phyloP scores from a whole-genome alignment of 2,113 vertebrate species.

The Colaptes auratus region DNA sequence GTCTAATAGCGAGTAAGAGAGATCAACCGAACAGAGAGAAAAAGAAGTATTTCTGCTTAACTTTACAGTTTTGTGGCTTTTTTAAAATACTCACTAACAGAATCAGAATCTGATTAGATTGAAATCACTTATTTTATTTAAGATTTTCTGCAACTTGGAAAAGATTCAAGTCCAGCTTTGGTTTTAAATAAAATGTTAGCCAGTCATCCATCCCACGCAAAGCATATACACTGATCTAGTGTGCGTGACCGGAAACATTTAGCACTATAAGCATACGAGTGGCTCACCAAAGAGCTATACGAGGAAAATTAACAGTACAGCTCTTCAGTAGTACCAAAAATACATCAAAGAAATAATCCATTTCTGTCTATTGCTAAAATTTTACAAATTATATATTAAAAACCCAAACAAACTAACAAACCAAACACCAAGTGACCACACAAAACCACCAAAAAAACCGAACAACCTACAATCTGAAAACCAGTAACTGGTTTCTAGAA shows the following conservation, averaged over 20 bases:
- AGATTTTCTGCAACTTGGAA: slow-evolving; percentile 7
- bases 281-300: not conserved
- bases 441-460: not conserved
- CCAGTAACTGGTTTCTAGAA: not conserved
- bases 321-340: not conserved
- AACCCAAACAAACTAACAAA: rapidly evolving
- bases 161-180: not conserved
- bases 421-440: not conserved
- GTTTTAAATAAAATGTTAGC: slow-evolving; percentile 5
- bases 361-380: not conserved
- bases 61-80: not conserved
- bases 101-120: not conserved
- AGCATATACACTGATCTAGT: not conserved
- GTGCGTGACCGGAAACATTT: not conserved
- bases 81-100: not conserved
- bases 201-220: not conserved
- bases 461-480: not conserved
- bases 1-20: not conserved
- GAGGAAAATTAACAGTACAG: not conserved
- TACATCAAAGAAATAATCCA: not conserved
- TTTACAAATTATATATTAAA: not conserved
- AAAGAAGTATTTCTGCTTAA: slow-evolving; percentile 8
- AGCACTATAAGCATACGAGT: not conserved
- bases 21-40: not conserved
- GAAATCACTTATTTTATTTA: slow-evolving; percentile 5